Evolutionary conservation across 2,888 invertebrate species (phyloP).

Genomic region (Meliscaeva auricollis): DNA sequence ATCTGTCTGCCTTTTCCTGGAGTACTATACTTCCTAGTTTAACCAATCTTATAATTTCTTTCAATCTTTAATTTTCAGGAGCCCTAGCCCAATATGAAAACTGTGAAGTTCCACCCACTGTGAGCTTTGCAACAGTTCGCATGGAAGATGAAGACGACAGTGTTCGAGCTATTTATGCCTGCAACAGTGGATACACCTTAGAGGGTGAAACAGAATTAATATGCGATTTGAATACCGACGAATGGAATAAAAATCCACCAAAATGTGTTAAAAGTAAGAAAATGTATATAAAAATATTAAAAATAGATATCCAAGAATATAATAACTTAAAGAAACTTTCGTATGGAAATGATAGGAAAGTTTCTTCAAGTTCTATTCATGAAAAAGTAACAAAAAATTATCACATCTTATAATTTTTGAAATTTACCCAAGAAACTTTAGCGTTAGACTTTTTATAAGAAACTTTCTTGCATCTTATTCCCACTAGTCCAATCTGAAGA

Average conservation of each 20-base stretch:
- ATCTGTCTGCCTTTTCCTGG: no score
- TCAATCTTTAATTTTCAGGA: constrained; percentile 41
- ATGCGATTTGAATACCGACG: constrained; percentile 82
- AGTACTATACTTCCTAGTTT: no score
- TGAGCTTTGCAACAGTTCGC: constrained; percentile 79
- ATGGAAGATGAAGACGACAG: constrained; percentile 79
- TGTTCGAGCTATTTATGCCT: constrained; percentile 82
- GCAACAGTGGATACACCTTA: constrained; percentile 80
- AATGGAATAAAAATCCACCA: constrained; percentile 82
- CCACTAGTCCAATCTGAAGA: constrained; percentile 68
- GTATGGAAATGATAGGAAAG: no score
- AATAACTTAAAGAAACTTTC: no score
- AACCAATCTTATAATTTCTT: no score
- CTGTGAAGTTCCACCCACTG: constrained; percentile 81
- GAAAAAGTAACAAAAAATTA: not conserved
- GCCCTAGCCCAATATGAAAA: constrained; percentile 79
- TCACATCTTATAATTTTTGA: not conserved
- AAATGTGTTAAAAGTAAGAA: constrained; percentile 79
- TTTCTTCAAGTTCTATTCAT: no score
- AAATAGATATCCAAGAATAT: no score
- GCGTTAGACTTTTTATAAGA: no score
- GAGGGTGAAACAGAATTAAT: constrained; percentile 79
- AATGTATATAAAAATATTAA: not conserved
- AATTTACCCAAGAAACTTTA: not conserved
- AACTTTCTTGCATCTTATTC: not conserved